Percentiles rank a stretch among this genome's conserved stretches.
Conservation (phyloP, 2,797 vertebrate species). For the Heterohyrax brucei region DNA sequence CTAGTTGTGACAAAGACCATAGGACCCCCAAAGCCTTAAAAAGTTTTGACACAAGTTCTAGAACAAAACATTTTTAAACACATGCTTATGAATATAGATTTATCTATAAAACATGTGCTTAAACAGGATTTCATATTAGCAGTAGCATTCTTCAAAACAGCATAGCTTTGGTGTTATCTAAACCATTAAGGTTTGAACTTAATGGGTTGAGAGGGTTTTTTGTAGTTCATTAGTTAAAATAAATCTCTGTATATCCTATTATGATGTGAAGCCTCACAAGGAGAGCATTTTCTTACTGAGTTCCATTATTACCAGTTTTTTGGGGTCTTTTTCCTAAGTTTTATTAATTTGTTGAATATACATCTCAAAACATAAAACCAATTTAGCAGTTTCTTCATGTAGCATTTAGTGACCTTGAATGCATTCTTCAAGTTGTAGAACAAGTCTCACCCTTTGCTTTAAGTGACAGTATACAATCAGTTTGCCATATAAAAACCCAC, state of each 20-base stretch:
- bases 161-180: constrained; percentile 40
- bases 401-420: too few relatives aligned
- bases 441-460: too few relatives aligned
- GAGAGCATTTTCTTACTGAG: constrained; percentile 6
- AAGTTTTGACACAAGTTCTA: constrained; percentile 30
- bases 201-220: constrained; percentile 27
- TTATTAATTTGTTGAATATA: not conserved
- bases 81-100: constrained; percentile 47
- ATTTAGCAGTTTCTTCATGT: too few relatives aligned
- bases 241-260: constrained; percentile 10
- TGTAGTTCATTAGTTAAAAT: constrained; percentile 31
- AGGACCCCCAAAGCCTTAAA: constrained; percentile 29
- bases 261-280: not conserved
- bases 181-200: constrained; percentile 59
- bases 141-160: not conserved
- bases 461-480: too few relatives aligned
- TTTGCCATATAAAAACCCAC: too few relatives aligned
- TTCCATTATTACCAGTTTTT: constrained; percentile 43
- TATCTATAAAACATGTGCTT: constrained; percentile 15
- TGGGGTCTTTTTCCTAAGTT: constrained; percentile 38
- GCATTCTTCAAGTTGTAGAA: too few relatives aligned
- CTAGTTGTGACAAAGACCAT: constrained; percentile 44
- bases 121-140: not conserved
- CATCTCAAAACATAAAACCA: too few relatives aligned
- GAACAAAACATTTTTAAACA: constrained; percentile 60